These are phyloP conservation scores for Oncopodura yosiiana DNA, from an alignment of 1,140 invertebrate genomes.

Conservation along the genomic window DNA sequence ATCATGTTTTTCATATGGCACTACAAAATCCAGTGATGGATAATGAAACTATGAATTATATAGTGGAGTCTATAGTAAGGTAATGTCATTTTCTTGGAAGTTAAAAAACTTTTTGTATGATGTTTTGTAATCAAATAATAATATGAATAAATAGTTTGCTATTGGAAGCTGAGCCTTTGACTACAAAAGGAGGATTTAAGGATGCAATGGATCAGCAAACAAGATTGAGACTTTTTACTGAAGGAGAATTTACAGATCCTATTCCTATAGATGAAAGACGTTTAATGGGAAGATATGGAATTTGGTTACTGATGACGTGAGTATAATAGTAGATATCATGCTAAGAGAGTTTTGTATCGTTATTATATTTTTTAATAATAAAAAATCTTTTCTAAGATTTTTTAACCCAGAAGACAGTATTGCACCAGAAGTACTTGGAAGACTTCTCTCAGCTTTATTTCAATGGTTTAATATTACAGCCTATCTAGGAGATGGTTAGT, in stretches of 20 bases:
- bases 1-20: conserved; percentile 81
- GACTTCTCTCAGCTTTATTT: conserved; percentile 89
- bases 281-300: conserved; percentile 85
- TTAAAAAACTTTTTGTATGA: background rate
- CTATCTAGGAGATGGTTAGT: conserved; percentile 81
- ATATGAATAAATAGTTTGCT: conserved; percentile 51
- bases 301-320: conserved; percentile 94
- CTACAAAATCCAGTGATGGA: conserved; percentile 80
- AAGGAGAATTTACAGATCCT: conserved; percentile 40
- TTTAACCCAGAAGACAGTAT: conserved; percentile 72
- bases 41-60: conserved; percentile 79
- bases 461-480: conserved; percentile 99
- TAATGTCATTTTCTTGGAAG: conserved; percentile 37
- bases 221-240: conserved; percentile 40
- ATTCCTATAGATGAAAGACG: conserved; percentile 60
- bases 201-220: conserved; percentile 39
- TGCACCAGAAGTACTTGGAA: conserved; percentile 76
- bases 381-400: no score
- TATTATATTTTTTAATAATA: no score
- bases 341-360: no score
- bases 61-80: conserved; percentile 95
- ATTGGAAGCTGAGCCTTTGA: conserved; percentile 65
- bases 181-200: conserved; percentile 41
- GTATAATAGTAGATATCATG: no score
- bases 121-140: background rate